phyloP scores from a whole-genome alignment of 1,140 invertebrate genomes.

The Sinella curviseta region DNA sequence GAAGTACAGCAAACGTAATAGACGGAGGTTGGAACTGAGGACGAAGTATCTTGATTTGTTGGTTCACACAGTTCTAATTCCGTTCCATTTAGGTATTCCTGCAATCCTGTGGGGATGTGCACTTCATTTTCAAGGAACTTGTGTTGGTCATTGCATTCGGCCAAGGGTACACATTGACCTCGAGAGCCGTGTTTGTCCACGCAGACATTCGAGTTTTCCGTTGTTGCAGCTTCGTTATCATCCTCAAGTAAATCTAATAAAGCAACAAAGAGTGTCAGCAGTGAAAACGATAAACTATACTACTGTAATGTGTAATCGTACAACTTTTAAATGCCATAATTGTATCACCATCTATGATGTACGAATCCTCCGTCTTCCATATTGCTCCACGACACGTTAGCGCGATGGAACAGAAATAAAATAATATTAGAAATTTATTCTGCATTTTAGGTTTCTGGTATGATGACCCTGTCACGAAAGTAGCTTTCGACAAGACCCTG shows the following conservation, averaged over 20 bases:
- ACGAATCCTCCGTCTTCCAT: conserved; percentile 5
- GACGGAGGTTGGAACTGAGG: background rate
- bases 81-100: background rate
- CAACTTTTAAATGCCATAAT: no score
- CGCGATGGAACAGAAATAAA: background rate
- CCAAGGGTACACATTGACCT: background rate
- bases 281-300: background rate
- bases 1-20: background rate
- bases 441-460: no score
- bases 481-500: no score
- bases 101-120: background rate
- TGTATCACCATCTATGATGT: conserved; percentile 7
- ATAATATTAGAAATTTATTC: background rate
- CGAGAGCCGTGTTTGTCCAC: background rate
- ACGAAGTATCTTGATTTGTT: background rate
- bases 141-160: background rate
- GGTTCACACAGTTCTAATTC: background rate
- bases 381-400: background rate
- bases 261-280: background rate
- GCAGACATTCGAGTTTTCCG: background rate
- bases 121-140: background rate
- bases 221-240: background rate
- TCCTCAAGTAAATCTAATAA: background rate
- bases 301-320: background rate
- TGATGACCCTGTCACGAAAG: no score